Conservation (phyloP, 2,113 vertebrate genomes). For the Colossoma macropomum region DNA sequence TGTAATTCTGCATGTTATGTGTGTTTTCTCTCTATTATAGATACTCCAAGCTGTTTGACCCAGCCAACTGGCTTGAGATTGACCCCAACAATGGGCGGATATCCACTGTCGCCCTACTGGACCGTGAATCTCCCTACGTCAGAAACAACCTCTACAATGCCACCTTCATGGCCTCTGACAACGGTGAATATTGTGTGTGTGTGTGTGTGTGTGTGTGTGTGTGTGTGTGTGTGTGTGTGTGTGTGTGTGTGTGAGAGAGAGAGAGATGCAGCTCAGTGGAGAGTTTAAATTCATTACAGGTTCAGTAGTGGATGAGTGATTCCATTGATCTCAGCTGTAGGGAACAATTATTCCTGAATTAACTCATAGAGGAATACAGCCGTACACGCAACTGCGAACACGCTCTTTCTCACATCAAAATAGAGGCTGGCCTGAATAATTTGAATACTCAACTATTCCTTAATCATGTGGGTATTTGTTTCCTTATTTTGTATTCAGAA, state of each 20-base stretch:
- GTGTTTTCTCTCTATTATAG: slow-evolving; percentile 71
- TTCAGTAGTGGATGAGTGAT: slow-evolving; percentile 33
- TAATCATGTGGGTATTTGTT: no score
- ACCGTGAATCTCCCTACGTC: slow-evolving; percentile 93
- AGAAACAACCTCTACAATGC: slow-evolving; percentile 96
- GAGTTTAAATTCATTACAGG: slow-evolving; percentile 41
- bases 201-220: background rate
- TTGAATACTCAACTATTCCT: no score
- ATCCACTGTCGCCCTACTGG: slow-evolving; percentile 90
- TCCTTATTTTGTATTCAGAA: no score
- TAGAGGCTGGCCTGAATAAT: no score
- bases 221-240: slow-evolving; percentile 25
- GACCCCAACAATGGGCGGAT: slow-evolving; percentile 89
- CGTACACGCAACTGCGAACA: slow-evolving; percentile 23
- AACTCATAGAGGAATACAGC: slow-evolving; percentile 18
- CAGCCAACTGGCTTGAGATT: slow-evolving; percentile 95
- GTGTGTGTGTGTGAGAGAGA: slow-evolving; percentile 15
- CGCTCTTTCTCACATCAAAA: background rate
- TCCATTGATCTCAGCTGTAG: slow-evolving; percentile 51
- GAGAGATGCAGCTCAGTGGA: slow-evolving; percentile 22
- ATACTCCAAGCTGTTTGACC: slow-evolving; percentile 94
- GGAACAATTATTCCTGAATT: slow-evolving; percentile 29
- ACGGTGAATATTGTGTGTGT: slow-evolving; percentile 78
- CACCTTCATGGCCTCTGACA: slow-evolving; percentile 94
- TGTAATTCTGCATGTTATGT: background rate